phyloP scores from a whole-genome alignment of 2,888 invertebrate genomes.

The Synergus umbraculus region DNA sequence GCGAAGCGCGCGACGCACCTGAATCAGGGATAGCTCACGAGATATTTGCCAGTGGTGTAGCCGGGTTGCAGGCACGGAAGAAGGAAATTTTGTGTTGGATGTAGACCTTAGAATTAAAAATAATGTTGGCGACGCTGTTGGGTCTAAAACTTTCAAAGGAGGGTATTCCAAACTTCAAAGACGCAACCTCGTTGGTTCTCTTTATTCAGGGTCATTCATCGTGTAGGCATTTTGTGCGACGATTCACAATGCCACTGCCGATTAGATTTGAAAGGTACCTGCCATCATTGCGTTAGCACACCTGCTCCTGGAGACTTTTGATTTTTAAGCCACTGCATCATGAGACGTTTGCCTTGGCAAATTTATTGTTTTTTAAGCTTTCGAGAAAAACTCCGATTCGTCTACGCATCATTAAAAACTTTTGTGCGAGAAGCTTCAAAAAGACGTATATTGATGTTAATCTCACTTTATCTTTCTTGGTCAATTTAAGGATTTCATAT shows the following conservation, averaged over 20 bases:
- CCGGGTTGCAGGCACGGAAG: neutral
- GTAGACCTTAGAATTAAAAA: neutral
- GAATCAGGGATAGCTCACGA: no score
- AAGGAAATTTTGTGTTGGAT: neutral
- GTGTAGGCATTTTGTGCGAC: conserved; percentile 66
- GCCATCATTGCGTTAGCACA: conserved; percentile 66
- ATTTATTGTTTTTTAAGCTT: neutral
- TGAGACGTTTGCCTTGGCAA: conserved; percentile 26
- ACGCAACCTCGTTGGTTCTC: conserved; percentile 5
- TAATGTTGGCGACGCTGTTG: neutral
- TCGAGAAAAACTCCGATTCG: no score
- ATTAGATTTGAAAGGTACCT: conserved; percentile 65
- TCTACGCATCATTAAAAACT: no score
- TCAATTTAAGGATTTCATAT: no score
- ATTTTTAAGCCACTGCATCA: conserved; percentile 68
- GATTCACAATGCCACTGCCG: conserved; percentile 64
- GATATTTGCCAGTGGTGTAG: neutral
- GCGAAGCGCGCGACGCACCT: no score
- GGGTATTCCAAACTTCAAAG: neutral
- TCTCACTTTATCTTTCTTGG: no score
- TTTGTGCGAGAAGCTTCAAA: no score
- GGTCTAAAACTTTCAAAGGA: neutral
- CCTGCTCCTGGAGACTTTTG: conserved; percentile 73
- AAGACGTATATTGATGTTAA: no score
- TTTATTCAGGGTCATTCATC: conserved; percentile 1